Evolutionary conservation across 2,888 invertebrate species (phyloP), one percentile per base, ranked within the genome.

Genomic region (Germaria angustata): DNA sequence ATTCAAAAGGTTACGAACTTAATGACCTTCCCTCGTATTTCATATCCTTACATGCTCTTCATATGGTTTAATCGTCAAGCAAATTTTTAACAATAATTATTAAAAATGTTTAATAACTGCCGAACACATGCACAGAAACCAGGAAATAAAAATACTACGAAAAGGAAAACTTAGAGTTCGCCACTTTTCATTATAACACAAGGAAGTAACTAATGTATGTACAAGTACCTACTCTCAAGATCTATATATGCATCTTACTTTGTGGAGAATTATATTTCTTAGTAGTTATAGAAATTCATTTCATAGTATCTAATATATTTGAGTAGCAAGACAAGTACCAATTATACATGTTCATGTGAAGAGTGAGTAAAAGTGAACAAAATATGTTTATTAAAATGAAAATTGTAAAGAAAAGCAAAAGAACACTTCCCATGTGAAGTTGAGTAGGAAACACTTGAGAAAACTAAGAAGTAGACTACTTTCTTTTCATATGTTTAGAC

Each of bases 71-170:
- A n/a, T n/a, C n/a, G n/a, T n/a, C n/a, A n/a, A n/a, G n/a, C n/a
- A n/a, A n/a, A n/a, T n/a, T n/a, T n/a, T n/a, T n/a, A n/a, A n/a
- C n/a, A n/a, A n/a, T n/a, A n/a, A n/a, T n/a, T n/a, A n/a, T n/a
- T n/a, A n/a, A n/a, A n/a, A n/a, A n/a, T n/a, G n/a, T 81, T 55
- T 73, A 78, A 81, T 63, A 69, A 73, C 61, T 77, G 72, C 36
- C 44, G n/a, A 15, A 22, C 41, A 72, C 61, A 55, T 55, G 32
- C 24, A 57, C n/a, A 46, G 22, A 68, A 63, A 51, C 4, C 6
- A 28, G 28, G 6, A 55, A 9, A 28, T 22, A 22, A 59, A 9
- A 1, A 1, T n/a, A 15, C 0, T n/a, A 24, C 1, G 39, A 51
- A 63, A 79, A 72, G 28, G 34, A 55, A 63, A 73, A 53, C 68